Evolutionary conservation across 2,797 vertebrate species (phyloP).

Genomic region (Zenarchopterus dispar): DNA sequence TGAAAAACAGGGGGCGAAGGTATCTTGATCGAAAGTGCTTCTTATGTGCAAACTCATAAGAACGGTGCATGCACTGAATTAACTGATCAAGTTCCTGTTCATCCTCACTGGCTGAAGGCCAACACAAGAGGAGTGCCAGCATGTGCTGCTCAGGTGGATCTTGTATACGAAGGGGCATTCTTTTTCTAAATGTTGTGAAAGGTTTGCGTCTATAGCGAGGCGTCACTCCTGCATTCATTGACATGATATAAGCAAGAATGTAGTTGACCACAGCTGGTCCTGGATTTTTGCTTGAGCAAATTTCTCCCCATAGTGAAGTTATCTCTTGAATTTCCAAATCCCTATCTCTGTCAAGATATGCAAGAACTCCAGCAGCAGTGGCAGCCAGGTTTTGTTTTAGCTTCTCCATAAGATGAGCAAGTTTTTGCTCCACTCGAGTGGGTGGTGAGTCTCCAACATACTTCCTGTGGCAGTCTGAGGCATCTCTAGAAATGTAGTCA

Average conservation of each 20-base stretch:
- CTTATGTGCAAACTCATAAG: not conserved
- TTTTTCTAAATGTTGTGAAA: accelerated
- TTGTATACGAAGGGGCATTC: not conserved
- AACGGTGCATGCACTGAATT: accelerated
- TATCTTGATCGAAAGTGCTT: slow-evolving; percentile 7
- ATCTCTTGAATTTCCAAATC: not conserved
- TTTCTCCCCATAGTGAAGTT: slow-evolving; percentile 5
- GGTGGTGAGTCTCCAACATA: slow-evolving; percentile 7
- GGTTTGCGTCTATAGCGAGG: too few relatives aligned
- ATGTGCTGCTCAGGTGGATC: slow-evolving; percentile 28
- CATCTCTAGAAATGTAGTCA: accelerated
- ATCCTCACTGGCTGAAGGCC: slow-evolving; percentile 5
- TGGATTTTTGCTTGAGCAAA: not conserved
- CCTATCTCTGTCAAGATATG: slow-evolving; percentile 2
- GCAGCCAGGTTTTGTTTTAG: not conserved
- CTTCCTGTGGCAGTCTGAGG: not conserved
- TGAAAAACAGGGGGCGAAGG: slow-evolving; percentile 40
- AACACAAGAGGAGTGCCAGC: slow-evolving; percentile 14
- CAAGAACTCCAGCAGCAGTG: accelerated
- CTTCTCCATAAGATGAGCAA: not conserved
- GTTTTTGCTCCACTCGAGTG: too few relatives aligned
- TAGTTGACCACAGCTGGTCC: accelerated
- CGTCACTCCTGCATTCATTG: not conserved
- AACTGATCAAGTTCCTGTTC: not conserved
- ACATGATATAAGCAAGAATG: slow-evolving; percentile 11